phyloP scores from a whole-genome alignment of 2,888 invertebrate genomes.

The Podabrus alpinus region DNA sequence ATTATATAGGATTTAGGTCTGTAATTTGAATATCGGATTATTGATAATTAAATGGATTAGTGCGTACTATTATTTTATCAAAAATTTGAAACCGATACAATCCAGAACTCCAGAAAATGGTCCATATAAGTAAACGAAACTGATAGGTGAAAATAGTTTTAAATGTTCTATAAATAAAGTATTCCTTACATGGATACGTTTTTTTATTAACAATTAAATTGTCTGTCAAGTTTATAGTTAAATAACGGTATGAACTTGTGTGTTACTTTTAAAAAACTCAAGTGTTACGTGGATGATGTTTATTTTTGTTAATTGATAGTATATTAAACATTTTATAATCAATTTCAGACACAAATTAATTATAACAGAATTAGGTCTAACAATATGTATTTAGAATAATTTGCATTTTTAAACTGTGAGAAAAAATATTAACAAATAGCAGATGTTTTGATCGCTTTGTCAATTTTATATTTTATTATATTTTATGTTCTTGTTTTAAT shows the following conservation, averaged over 20 bases:
- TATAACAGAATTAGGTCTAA: not conserved
- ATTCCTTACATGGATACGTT: not conserved
- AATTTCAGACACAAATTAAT: not conserved
- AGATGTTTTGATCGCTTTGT: not conserved
- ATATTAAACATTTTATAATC: not conserved
- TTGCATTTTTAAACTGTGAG: not conserved
- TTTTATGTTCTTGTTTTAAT: not conserved
- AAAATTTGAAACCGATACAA: not conserved
- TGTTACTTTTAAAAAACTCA: not conserved
- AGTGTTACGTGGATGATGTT: not conserved
- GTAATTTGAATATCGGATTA: not conserved
- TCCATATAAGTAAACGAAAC: not conserved
- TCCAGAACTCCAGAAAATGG: not conserved
- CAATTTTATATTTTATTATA: not conserved
- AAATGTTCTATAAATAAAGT: not conserved
- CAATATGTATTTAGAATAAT: not conserved
- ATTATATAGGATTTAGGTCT: too few relatives aligned
- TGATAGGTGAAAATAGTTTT: not conserved
- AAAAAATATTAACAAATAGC: not conserved
- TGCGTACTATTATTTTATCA: not conserved
- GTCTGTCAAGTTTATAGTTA: not conserved
- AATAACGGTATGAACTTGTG: not conserved
- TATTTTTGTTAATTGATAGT: not conserved
- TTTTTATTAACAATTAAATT: not conserved
- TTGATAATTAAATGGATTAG: not conserved